Evolutionary conservation across 2,888 invertebrate species (phyloP).

Genomic region (Scaptomyza tumidula): DNA sequence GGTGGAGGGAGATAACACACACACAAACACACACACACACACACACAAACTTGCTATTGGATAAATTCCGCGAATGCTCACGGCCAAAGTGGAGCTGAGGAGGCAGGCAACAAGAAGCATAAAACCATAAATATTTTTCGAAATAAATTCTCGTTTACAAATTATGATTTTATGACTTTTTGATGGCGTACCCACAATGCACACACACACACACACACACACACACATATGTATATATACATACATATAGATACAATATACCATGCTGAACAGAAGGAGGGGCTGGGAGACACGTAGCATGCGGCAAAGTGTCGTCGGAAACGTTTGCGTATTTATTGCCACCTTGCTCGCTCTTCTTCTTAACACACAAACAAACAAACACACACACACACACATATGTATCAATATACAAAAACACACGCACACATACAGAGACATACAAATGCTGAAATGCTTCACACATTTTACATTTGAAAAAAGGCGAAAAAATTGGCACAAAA

Average conservation of each 20-base stretch:
- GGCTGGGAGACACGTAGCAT: not conserved
- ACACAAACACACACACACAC: constrained; percentile 3
- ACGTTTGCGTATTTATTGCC: constrained; percentile 71
- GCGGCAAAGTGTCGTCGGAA: constrained; percentile 56
- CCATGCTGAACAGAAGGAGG: not conserved
- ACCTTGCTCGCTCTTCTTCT: constrained; percentile 37
- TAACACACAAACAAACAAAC: constrained; percentile 21
- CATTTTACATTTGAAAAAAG: constrained; percentile 44
- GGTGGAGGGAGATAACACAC: not conserved
- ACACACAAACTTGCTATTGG: constrained; percentile 4
- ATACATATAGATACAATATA: constrained; percentile 10
- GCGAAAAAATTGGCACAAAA: constrained; percentile 59
- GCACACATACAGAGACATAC: constrained; percentile 12
- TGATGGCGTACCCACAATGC: constrained; percentile 73
- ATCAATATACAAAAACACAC: not conserved
- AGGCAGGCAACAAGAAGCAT: constrained; percentile 37
- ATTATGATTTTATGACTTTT: constrained; percentile 82
- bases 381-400: not conserved
- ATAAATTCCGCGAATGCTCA: constrained; percentile 61
- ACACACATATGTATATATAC: constrained; percentile 29
- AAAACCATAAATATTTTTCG: constrained; percentile 76
- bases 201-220: constrained; percentile 3
- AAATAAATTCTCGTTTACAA: constrained; percentile 82
- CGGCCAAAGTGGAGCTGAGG: constrained; percentile 34
- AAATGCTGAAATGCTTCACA: constrained; percentile 27